Evolutionary conservation across 2,888 invertebrate genomes (phyloP).

Genomic region (Isotomurus palustris): DNA sequence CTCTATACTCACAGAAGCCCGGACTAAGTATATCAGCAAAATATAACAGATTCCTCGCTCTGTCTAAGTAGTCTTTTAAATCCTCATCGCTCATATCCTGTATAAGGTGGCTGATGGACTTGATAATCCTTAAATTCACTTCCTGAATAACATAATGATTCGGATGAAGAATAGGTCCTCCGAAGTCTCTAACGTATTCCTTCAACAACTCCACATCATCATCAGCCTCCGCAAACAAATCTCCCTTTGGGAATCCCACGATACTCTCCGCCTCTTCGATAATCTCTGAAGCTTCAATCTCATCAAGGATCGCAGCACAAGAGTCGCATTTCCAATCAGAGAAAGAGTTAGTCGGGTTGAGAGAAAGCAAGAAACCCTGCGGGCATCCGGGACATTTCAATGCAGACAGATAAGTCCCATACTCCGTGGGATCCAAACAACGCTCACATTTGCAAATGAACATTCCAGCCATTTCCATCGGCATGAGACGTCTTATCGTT

Average conservation of each 20-base stretch:
- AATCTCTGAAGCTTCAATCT: slow-evolving; percentile 31
- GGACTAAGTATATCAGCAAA: slow-evolving; percentile 29
- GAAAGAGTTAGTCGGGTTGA: slow-evolving; percentile 30
- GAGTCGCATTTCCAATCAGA: slow-evolving; percentile 37
- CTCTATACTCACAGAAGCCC: slow-evolving; percentile 37
- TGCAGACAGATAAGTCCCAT: slow-evolving; percentile 30
- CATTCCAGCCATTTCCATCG: slow-evolving; percentile 35
- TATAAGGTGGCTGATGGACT: slow-evolving; percentile 18
- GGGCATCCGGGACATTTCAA: slow-evolving; percentile 28
- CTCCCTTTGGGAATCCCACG: slow-evolving; percentile 22
- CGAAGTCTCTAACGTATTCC: slow-evolving; percentile 30
- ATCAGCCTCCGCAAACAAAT: slow-evolving; percentile 13
- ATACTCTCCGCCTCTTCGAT: slow-evolving; percentile 30
- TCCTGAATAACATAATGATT: slow-evolving; percentile 42
- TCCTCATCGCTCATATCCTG: slow-evolving; percentile 12
- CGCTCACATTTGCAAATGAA: slow-evolving; percentile 33
- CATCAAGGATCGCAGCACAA: slow-evolving; percentile 25
- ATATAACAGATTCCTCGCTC: slow-evolving; percentile 24
- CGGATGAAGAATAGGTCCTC: slow-evolving; percentile 29
- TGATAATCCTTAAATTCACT: slow-evolving; percentile 30
- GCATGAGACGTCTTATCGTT: slow-evolving; percentile 32
- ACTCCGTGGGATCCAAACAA: slow-evolving; percentile 34
- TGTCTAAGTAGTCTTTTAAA: slow-evolving; percentile 25
- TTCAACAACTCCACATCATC: slow-evolving; percentile 25
- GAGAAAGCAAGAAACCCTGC: slow-evolving; percentile 30